Conservation (phyloP, 2,113 vertebrate genomes). For the Sitta europaea region DNA sequence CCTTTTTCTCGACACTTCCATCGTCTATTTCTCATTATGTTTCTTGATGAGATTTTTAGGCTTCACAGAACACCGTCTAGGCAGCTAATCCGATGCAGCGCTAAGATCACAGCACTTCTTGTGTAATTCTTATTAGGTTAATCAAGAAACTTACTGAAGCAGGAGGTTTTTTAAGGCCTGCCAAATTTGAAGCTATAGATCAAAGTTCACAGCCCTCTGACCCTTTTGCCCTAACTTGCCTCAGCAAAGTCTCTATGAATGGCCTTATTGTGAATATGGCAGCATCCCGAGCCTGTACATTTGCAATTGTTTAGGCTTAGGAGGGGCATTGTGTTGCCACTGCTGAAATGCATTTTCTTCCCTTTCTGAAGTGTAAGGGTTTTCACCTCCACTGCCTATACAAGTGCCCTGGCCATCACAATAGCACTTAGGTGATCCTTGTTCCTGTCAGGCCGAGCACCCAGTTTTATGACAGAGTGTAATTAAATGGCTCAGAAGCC, state of each 20-base stretch:
- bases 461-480: slow-evolving; percentile 44
- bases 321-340: slow-evolving; percentile 24
- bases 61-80: slow-evolving; percentile 24
- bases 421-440: slow-evolving; percentile 61
- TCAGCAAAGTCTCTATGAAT: slow-evolving; percentile 44
- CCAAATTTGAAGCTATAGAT: slow-evolving; percentile 63
- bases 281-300: slow-evolving; percentile 31
- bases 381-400: slow-evolving; percentile 20
- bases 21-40: slow-evolving; percentile 46
- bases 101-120: slow-evolving; percentile 53
- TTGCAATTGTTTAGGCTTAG: slow-evolving; percentile 55
- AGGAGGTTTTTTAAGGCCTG: slow-evolving; percentile 57
- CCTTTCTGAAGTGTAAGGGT: slow-evolving; percentile 15
- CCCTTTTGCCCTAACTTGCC: slow-evolving; percentile 41
- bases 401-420: not conserved
- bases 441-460: slow-evolving; percentile 11
- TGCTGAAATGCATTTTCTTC: slow-evolving; percentile 50
- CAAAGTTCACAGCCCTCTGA: slow-evolving; percentile 66
- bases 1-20: slow-evolving; percentile 7
- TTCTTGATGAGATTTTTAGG: slow-evolving; percentile 51
- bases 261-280: slow-evolving; percentile 43
- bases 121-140: slow-evolving; percentile 61
- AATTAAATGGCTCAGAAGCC: slow-evolving; percentile 68
- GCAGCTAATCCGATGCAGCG: slow-evolving; percentile 52
- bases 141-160: slow-evolving; percentile 69